A percentile compares a stretch with the other conserved stretches of the same genome.
phyloP scores from a whole-genome alignment of 53 echinoderm and acorn worm genomes.

The Henricia sp. region DNA sequence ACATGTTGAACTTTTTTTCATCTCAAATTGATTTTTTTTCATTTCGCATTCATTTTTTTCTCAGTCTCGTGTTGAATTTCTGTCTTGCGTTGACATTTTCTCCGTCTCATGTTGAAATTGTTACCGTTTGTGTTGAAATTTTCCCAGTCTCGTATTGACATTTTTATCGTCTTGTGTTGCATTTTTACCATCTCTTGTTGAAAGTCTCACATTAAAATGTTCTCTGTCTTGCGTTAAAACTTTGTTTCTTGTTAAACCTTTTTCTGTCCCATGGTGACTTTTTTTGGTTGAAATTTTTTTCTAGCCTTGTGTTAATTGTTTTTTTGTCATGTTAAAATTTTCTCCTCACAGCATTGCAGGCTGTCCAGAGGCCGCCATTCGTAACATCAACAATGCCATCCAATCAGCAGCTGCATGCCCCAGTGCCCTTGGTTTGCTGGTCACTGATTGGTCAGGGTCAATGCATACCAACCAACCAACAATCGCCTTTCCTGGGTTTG shows the following conservation, averaged over 20 bases:
- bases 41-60: too few species aligned
- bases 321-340: background rate
- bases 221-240: too few species aligned
- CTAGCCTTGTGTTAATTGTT: too few species aligned
- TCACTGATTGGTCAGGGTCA: slow-evolving; percentile 89
- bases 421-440: slow-evolving; percentile 77
- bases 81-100: too few species aligned
- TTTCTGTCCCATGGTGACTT: too few species aligned
- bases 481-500: slow-evolving; percentile 84
- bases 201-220: too few species aligned
- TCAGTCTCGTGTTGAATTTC: too few species aligned
- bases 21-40: too few species aligned
- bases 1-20: too few species aligned
- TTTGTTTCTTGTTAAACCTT: background rate
- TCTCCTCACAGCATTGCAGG: slow-evolving; percentile 81
- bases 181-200: too few species aligned
- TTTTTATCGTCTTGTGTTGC: background rate
- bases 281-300: too few species aligned
- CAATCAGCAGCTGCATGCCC: slow-evolving; percentile 66
- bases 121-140: background rate
- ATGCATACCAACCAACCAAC: slow-evolving; percentile 76
- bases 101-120: background rate
- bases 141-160: background rate
- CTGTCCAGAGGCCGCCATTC: slow-evolving; percentile 79
- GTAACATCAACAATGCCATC: slow-evolving; percentile 80